These are phyloP conservation scores for Magallana ariakensis DNA, from an alignment of 1,140 invertebrate species.

Conservation along the genomic window DNA sequence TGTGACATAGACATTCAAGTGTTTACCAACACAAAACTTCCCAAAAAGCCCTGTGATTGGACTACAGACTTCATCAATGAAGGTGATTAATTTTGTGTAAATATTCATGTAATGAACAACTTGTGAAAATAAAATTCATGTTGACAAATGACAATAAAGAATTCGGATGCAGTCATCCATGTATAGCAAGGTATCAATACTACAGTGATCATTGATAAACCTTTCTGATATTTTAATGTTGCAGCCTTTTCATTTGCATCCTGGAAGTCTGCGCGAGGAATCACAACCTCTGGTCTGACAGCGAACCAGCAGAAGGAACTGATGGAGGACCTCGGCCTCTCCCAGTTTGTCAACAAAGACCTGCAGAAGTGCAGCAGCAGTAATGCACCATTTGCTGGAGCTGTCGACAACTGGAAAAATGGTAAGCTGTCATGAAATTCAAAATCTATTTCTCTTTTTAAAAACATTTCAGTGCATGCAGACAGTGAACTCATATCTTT, in stretches of 20 bases:
- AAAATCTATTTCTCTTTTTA: not conserved
- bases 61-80: constrained; percentile 50
- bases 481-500: not conserved
- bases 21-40: constrained; percentile 53
- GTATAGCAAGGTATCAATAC: too few relatives aligned
- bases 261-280: not conserved
- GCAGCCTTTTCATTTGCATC: constrained; percentile 18
- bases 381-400: constrained; percentile 19
- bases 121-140: too few relatives aligned
- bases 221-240: not conserved
- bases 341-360: constrained; percentile 48
- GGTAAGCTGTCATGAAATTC: constrained; percentile 10
- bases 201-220: too few relatives aligned
- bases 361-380: constrained; percentile 17
- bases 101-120: too few relatives aligned
- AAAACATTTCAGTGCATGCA: not conserved
- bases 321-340: constrained; percentile 51
- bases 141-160: too few relatives aligned
- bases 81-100: too few relatives aligned
- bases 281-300: not conserved
- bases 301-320: constrained; percentile 45
- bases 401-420: constrained; percentile 56
- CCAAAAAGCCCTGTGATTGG: constrained; percentile 57
- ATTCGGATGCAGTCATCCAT: too few relatives aligned
- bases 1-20: constrained; percentile 50